Percentiles rank a stretch among this genome's conserved stretches.
Evolutionary conservation across 2,888 invertebrate species (phyloP).

Genomic region (Drosophila kuntzei): DNA sequence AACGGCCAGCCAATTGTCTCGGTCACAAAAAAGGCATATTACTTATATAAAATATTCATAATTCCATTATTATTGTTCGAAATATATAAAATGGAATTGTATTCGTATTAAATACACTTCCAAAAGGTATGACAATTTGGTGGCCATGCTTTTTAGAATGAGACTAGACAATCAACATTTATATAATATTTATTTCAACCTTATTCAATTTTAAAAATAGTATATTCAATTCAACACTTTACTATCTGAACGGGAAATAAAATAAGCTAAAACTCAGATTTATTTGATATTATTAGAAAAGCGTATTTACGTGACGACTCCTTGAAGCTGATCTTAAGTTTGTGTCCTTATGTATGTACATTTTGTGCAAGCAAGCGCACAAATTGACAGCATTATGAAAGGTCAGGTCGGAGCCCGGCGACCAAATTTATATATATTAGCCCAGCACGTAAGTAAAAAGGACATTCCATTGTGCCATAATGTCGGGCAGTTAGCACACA

Average conservation of each 20-base stretch:
- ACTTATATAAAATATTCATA: slow-evolving; percentile 72
- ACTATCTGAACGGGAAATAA: not conserved
- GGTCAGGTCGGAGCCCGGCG: slow-evolving; percentile 71
- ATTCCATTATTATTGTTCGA: slow-evolving; percentile 68
- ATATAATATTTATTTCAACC: not conserved
- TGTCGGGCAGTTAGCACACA: slow-evolving; percentile 77
- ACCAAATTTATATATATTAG: slow-evolving; percentile 76
- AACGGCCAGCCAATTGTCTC: slow-evolving; percentile 24
- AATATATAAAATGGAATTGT: slow-evolving; percentile 42
- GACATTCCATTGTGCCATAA: slow-evolving; percentile 78
- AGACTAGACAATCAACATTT: not conserved
- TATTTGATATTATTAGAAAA: slow-evolving; percentile 9
- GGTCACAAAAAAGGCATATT: slow-evolving; percentile 30
- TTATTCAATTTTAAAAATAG: not conserved
- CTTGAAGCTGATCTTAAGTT: slow-evolving; percentile 12
- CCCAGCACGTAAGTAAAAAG: slow-evolving; percentile 77
- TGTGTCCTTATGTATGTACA: slow-evolving; percentile 26
- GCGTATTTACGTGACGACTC: slow-evolving; percentile 33
- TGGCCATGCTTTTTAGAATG: not conserved
- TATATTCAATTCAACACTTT: not conserved
- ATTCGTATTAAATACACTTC: slow-evolving; percentile 44
- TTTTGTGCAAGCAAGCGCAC: slow-evolving; percentile 76
- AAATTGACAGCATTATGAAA: slow-evolving; percentile 81
- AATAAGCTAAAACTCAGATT: not conserved
- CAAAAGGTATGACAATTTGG: not conserved